Conservation (phyloP, 2,113 vertebrate species). For the Psittacus erithacus region DNA sequence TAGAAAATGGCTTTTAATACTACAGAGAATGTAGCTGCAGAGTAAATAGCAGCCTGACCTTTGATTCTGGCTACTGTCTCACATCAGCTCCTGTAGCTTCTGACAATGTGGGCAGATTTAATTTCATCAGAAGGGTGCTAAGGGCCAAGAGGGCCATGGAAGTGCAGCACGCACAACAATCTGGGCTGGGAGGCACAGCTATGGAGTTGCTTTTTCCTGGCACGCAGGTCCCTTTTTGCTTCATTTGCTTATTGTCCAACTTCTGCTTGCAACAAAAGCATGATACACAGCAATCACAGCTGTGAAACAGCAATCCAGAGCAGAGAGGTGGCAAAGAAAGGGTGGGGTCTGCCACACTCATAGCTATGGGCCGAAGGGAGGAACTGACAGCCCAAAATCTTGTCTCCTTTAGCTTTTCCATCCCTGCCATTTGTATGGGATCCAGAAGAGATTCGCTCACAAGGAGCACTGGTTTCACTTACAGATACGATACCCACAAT, state of each 20-base stretch:
- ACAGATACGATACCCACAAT: background rate
- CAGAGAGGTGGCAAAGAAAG: fast-evolving
- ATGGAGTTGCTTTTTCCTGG: background rate
- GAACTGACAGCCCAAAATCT: background rate
- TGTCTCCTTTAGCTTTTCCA: background rate
- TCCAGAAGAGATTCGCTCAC: background rate
- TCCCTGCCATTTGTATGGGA: background rate
- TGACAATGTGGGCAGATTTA: background rate
- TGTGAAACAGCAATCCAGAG: background rate
- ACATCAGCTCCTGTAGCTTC: background rate
- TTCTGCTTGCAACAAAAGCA: background rate
- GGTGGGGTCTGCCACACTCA: background rate
- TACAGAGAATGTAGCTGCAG: background rate
- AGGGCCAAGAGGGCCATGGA: too few relatives aligned
- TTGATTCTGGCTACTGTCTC: background rate
- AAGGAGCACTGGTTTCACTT: background rate
- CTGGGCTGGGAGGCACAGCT: background rate
- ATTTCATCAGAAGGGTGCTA: background rate
- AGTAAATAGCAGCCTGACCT: background rate
- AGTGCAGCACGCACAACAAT: background rate
- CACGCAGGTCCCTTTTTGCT: background rate
- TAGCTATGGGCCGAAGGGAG: background rate
- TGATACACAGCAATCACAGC: background rate
- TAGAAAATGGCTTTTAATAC: background rate
- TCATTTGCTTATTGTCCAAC: background rate